Conservation (phyloP, 2,113 vertebrate genomes). For the Salvelinus alpinus region DNA sequence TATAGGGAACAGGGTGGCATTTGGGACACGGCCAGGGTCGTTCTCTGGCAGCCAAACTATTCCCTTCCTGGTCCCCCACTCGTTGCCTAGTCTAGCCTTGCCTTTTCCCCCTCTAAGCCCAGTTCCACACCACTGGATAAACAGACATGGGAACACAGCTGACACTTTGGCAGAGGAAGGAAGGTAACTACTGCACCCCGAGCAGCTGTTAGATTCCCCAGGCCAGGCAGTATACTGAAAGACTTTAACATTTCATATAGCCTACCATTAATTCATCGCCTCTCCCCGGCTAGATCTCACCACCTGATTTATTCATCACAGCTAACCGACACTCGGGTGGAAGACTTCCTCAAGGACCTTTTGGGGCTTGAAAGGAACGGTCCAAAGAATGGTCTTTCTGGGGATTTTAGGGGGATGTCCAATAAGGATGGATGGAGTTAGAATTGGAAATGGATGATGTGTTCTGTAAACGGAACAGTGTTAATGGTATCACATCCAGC, state of each 20-base stretch:
- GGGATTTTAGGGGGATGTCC: too few species aligned
- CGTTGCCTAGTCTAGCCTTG: not conserved
- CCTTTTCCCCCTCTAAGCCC: slow-evolving; percentile 29
- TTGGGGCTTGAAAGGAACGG: not conserved
- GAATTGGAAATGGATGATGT: not conserved
- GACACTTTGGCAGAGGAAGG: slow-evolving; percentile 64
- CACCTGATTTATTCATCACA: slow-evolving; percentile 70
- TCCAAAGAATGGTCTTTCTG: too few species aligned
- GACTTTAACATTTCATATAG: slow-evolving; percentile 69
- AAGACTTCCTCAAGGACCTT: slow-evolving; percentile 12
- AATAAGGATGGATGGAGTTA: not conserved
- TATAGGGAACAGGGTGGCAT: too few species aligned
- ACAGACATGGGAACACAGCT: slow-evolving; percentile 61
- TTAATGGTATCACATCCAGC: not conserved
- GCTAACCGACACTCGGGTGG: slow-evolving; percentile 38
- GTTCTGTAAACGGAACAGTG: not conserved
- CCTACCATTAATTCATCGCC: slow-evolving; percentile 57
- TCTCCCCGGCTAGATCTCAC: slow-evolving; percentile 52
- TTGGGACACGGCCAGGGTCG: too few species aligned
- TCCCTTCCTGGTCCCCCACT: not conserved
- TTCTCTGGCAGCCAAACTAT: not conserved
- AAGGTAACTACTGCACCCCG: slow-evolving; percentile 39
- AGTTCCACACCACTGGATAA: slow-evolving; percentile 66
- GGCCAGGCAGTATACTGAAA: slow-evolving; percentile 38
- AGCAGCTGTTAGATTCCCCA: slow-evolving; percentile 55